Conservation (phyloP, 2,113 vertebrate species). For the Carlito syrichta region DNA sequence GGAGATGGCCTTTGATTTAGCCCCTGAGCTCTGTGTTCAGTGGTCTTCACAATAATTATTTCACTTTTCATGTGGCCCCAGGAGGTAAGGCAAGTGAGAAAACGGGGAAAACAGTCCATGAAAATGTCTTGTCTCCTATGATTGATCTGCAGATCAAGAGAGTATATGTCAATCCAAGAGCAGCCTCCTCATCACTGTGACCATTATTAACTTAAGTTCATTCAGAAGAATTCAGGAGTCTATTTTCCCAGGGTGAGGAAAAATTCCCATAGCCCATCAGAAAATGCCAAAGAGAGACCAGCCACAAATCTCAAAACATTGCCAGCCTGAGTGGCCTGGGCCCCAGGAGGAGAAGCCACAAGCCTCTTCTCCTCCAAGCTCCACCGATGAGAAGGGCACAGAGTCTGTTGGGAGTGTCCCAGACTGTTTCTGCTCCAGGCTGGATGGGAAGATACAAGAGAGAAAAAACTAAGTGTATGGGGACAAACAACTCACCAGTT, state of each 20-base stretch:
- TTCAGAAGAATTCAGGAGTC: not conserved
- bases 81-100: not conserved
- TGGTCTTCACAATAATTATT: not conserved
- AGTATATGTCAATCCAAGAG: not conserved
- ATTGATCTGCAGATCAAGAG: not conserved
- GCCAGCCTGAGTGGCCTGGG: accelerated
- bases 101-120: not conserved
- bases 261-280: not conserved
- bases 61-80: not conserved
- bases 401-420: not conserved
- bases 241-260: not conserved
- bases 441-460: not conserved
- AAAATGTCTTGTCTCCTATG: not conserved
- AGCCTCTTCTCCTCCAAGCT: not conserved
- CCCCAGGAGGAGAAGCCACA: not conserved
- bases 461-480: not conserved
- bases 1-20: not conserved
- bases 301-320: not conserved
- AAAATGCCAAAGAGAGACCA: not conserved
- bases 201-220: not conserved
- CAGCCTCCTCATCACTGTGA: not conserved
- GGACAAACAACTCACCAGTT: not conserved
- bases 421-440: too few species aligned
- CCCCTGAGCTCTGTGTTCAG: too few species aligned
- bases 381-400: not conserved